Conservation (phyloP, 2,888 invertebrate species). For the Melikaiella ostensackeni region DNA sequence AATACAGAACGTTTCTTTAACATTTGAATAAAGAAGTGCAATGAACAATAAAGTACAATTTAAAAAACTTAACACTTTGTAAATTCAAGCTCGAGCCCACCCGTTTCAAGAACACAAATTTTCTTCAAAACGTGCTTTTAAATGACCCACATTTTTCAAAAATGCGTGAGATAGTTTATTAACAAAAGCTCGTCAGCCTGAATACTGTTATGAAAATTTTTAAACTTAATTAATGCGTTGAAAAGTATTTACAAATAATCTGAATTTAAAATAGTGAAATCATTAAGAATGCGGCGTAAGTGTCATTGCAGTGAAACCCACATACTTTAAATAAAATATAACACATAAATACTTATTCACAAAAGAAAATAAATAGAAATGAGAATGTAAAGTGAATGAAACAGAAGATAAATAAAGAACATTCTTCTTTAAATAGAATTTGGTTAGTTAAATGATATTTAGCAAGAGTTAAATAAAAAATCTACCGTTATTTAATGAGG, state of each 20-base stretch:
- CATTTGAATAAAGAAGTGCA: neutral
- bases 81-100: neutral
- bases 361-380: neutral
- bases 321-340: neutral
- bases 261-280: neutral
- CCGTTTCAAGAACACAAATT: neutral
- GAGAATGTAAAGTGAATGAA: neutral
- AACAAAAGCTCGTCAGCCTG: neutral
- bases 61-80: neutral
- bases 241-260: neutral
- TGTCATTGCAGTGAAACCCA: neutral
- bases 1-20: neutral
- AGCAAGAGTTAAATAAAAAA: neutral
- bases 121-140: neutral
- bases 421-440: neutral
- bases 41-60: no score
- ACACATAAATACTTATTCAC: neutral
- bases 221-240: neutral
- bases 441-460: constrained; percentile 2
- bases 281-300: neutral
- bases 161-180: neutral
- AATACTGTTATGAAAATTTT: neutral
- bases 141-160: no score
- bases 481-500: neutral
- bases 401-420: neutral